Evolutionary conservation across 1,140 invertebrate genomes (phyloP).

Genomic region (Dysdera silvatica): DNA sequence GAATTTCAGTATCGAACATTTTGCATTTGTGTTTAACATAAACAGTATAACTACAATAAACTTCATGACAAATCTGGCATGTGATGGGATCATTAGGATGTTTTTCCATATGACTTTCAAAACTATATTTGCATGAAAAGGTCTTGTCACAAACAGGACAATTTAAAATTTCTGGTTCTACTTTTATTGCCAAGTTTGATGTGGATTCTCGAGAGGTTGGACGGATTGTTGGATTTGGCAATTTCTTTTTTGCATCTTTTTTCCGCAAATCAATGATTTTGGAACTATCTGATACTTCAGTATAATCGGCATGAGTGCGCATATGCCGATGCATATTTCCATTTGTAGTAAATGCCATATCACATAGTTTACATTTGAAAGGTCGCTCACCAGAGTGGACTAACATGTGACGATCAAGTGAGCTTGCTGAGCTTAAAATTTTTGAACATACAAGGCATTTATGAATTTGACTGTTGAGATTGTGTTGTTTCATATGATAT

Average conservation of each 20-base stretch:
- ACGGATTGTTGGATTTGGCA: background rate
- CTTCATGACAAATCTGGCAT: constrained; percentile 59
- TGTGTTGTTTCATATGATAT: constrained; percentile 59
- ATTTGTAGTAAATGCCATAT: constrained; percentile 75
- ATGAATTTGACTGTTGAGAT: constrained; percentile 46
- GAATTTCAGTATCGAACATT: background rate
- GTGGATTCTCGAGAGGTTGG: too few relatives aligned
- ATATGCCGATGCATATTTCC: constrained; percentile 81
- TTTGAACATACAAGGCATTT: constrained; percentile 50
- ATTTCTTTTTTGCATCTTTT: constrained; percentile 4
- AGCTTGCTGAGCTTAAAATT: constrained; percentile 63
- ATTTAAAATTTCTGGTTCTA: constrained; percentile 6
- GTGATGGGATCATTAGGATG: constrained; percentile 61
- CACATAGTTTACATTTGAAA: constrained; percentile 68
- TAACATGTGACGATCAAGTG: constrained; percentile 63
- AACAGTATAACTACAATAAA: constrained; percentile 55
- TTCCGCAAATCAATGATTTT: constrained; percentile 5
- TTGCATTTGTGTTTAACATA: constrained; percentile 29
- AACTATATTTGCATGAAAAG: constrained; percentile 51
- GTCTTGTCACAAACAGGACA: constrained; percentile 50
- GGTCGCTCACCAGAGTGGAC: constrained; percentile 66
- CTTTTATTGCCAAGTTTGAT: too few relatives aligned
- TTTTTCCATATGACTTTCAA: constrained; percentile 60
- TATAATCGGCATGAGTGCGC: constrained; percentile 53
- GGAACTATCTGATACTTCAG: background rate